Evolutionary conservation across 2,888 invertebrate genomes (phyloP).

Genomic region (Morpho achilles): DNA sequence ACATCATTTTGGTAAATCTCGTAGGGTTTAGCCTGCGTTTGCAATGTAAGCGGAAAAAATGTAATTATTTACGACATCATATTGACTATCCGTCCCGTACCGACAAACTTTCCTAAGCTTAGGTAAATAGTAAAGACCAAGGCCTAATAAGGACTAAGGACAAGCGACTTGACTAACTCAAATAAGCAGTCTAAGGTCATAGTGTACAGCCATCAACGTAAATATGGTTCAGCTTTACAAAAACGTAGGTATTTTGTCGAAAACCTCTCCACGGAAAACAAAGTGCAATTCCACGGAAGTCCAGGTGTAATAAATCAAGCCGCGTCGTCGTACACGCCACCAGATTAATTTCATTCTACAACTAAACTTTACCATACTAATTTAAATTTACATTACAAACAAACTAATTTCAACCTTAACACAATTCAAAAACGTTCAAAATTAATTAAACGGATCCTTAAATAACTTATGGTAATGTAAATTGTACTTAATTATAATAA

Average conservation of each 20-base stretch:
- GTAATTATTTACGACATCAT: too few relatives aligned
- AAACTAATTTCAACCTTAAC: constrained; percentile 8
- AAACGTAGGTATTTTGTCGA: constrained; percentile 14
- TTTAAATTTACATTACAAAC: constrained; percentile 17
- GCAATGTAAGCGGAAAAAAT: too few relatives aligned
- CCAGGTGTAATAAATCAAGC: constrained; percentile 41
- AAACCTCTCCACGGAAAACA: constrained; percentile 13
- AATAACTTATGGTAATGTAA: constrained; percentile 6
- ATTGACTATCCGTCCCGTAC: too few relatives aligned
- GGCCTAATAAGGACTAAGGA: too few relatives aligned
- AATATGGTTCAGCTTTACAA: neutral
- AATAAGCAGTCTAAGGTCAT: too few relatives aligned
- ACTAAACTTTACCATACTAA: constrained; percentile 30
- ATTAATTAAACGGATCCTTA: neutral
- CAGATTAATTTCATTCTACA: constrained; percentile 36
- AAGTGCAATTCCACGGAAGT: constrained; percentile 27
- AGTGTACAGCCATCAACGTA: too few relatives aligned
- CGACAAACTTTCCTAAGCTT: too few relatives aligned
- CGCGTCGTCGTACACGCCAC: constrained; percentile 28
- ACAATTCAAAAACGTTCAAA: neutral
- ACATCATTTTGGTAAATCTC: too few relatives aligned
- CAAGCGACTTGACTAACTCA: too few relatives aligned
- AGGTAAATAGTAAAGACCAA: too few relatives aligned
- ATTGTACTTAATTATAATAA: too few relatives aligned
- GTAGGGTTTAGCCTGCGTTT: too few relatives aligned